phyloP scores from a whole-genome alignment of 2,888 invertebrate genomes.

The Erebia aethiops region DNA sequence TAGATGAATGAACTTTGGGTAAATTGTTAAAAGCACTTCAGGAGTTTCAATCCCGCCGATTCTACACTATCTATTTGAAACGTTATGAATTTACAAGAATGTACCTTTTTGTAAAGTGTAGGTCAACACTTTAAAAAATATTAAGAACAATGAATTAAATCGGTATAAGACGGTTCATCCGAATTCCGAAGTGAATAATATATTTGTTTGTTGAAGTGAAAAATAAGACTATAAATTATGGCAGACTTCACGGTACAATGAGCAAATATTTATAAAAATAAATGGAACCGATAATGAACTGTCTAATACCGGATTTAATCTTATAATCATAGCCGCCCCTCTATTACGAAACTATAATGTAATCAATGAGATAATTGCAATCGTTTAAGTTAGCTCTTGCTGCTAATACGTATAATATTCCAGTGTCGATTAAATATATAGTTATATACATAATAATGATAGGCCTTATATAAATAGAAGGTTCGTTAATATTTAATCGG shows the following conservation, averaged over 20 bases:
- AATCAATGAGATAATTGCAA: conserved; percentile 11
- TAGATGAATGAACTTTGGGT: not conserved
- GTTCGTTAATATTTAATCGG: too few species aligned
- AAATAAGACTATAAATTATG: not conserved
- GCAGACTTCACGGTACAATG: too few species aligned
- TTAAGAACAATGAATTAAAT: not conserved
- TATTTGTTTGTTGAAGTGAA: not conserved
- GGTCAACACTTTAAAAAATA: not conserved
- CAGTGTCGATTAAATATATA: not conserved
- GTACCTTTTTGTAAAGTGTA: not conserved
- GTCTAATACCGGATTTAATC: not conserved
- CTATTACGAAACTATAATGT: conserved; percentile 15
- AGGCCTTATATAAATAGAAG: too few species aligned
- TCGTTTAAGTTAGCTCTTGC: conserved; percentile 2
- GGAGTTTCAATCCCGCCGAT: not conserved
- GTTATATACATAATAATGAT: not conserved
- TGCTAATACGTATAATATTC: not conserved
- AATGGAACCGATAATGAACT: not conserved
- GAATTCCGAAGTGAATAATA: not conserved
- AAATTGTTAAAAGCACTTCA: not conserved
- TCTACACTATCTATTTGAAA: not conserved
- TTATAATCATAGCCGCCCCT: conserved; percentile 6
- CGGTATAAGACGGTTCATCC: not conserved
- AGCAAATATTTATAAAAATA: too few species aligned
- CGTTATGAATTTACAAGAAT: not conserved